These are phyloP conservation scores for Apis florea DNA, from an alignment of 1,140 invertebrate species.

Conservation along the genomic window DNA sequence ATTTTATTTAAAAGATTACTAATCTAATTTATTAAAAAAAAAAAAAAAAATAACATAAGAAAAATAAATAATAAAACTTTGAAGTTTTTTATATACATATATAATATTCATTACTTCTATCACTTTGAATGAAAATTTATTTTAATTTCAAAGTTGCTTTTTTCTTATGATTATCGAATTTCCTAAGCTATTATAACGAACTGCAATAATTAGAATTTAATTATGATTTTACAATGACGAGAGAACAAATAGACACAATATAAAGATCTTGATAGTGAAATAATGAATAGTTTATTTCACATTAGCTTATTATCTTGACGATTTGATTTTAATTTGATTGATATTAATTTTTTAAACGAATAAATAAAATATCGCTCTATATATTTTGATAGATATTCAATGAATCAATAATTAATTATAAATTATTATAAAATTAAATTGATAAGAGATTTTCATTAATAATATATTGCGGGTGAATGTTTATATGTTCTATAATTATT, in stretches of 20 bases:
- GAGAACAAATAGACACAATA: neutral
- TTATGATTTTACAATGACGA: neutral
- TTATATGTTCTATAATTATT: neutral
- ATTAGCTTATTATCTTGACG: neutral
- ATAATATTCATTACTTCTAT: neutral
- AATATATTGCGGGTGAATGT: neutral
- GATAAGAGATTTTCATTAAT: slow-evolving; percentile 26
- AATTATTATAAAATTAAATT: neutral
- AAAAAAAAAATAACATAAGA: too few species aligned
- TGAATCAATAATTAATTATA: slow-evolving; percentile 45
- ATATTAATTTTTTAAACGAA: neutral
- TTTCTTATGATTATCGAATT: neutral
- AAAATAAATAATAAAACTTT: too few species aligned
- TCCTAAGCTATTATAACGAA: neutral
- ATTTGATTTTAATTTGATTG: neutral
- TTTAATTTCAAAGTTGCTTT: neutral
- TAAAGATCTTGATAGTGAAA: neutral
- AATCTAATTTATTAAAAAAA: too few species aligned
- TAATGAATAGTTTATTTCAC: too few species aligned
- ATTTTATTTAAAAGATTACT: too few species aligned
- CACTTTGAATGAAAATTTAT: neutral
- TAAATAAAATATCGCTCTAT: slow-evolving; percentile 4
- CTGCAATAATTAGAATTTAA: neutral
- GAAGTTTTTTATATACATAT: too few species aligned
- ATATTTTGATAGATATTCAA: neutral